Base-by-base conservation (phyloP, 2,113 vertebrate genomes). In the Apistogramma diplotaenia region DNA sequence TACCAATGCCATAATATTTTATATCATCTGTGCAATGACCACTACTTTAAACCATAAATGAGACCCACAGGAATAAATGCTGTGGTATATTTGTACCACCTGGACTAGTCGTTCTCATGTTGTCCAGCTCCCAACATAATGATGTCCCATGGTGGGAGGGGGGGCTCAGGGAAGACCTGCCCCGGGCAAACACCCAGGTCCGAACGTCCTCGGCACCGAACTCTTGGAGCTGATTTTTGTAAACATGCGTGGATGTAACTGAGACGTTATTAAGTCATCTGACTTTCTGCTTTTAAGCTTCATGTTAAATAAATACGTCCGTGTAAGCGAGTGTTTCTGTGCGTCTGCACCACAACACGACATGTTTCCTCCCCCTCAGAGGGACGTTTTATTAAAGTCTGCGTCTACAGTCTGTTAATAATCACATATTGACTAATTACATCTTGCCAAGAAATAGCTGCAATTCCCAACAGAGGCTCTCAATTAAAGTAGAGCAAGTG, bases 401-500 rank as follows among this genome's bases (percentile, higher is more conserved):
- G 25, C 29, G 12, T 46, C 5, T 16, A 21, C 18, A 21, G 2
- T 74, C 23, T 56, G 80, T 25, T 76, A 43, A 72, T 27, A 56
- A 21, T 49, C 18, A 49, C 31, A 33, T 72, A 25, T 33, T 82
- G 25, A 84, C 74, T 74, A 56, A 43, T 74, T 74, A 11, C 15
- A 35, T 37, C 37, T 40, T 25, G 74, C 82, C 8, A 27, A 46
- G 10, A 74, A 76, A 83, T 89, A 65, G 8, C 74, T 74, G 37
- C 23, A 43, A 76, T 87, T 83, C 62, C 79, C 46, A 19, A n/a
- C 1, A 0, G 11, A 60, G 33, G 40, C 75, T 85, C 72, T 87
- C 54, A 79, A 53, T 89, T 86, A 87, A 82, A 70, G 71, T 37
- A 49, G 81, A 79, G 58, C 56, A 51, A 85, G 85, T 82, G 29